These are phyloP conservation scores for Eriosoma lanigerum DNA, from an alignment of 1,140 invertebrate species.

Conservation along the genomic window DNA sequence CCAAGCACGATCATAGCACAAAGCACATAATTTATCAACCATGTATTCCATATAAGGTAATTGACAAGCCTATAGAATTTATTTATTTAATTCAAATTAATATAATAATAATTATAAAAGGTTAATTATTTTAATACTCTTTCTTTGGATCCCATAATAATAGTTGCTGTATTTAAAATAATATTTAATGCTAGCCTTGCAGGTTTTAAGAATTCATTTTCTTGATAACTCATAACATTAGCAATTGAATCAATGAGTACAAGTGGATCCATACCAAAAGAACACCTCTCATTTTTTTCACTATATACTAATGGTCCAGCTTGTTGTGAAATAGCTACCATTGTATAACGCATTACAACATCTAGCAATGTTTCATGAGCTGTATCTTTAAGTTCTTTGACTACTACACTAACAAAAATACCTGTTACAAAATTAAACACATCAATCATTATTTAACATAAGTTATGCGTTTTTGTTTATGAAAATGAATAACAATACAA, in stretches of 20 bases:
- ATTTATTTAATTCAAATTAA: neutral
- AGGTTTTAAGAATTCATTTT: constrained; percentile 93
- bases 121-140: constrained; percentile 59
- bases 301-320: constrained; percentile 63
- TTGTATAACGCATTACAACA: constrained; percentile 89
- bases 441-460: neutral
- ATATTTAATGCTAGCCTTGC: constrained; percentile 83
- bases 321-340: constrained; percentile 92
- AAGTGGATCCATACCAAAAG: constrained; percentile 75
- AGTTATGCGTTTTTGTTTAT: too few relatives aligned
- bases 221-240: constrained; percentile 93
- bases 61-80: constrained; percentile 77
- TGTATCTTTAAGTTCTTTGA: constrained; percentile 82
- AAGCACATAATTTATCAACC: constrained; percentile 87
- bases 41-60: constrained; percentile 93
- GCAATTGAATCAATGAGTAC: constrained; percentile 95
- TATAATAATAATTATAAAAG: neutral
- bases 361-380: constrained; percentile 84
- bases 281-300: constrained; percentile 59
- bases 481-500: neutral
- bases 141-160: constrained; percentile 85
- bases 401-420: constrained; percentile 87
- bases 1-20: constrained; percentile 98
- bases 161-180: constrained; percentile 86
- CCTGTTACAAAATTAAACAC: constrained; percentile 58